phyloP scores from a whole-genome alignment of 2,113 vertebrate species.

The Sisor rabdophorus region DNA sequence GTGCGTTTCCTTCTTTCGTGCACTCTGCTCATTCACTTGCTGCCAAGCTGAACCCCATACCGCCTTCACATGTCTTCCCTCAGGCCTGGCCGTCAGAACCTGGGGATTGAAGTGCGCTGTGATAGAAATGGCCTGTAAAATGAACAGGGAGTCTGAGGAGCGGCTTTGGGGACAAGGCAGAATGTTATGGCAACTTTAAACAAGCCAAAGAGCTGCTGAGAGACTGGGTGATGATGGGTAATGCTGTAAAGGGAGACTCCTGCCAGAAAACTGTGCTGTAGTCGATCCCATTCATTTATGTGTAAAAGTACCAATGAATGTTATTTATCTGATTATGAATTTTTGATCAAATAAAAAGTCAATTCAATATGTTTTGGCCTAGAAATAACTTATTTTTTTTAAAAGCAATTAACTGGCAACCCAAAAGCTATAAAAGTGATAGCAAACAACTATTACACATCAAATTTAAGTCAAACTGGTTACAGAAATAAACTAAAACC shows the following conservation, averaged over 20 bases:
- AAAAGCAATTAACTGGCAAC: too few species aligned
- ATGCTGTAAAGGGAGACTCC: constrained; percentile 1
- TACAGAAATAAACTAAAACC: too few species aligned
- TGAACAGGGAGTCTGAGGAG: constrained; percentile 50
- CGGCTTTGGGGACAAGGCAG: constrained; percentile 29
- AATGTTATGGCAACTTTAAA: constrained; percentile 55
- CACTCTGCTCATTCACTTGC: constrained; percentile 41
- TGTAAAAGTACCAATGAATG: too few species aligned
- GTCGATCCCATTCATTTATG: not conserved
- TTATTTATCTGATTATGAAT: not conserved
- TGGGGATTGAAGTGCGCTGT: constrained; percentile 35
- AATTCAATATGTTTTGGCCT: not conserved
- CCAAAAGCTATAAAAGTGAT: too few species aligned
- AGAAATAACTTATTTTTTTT: not conserved
- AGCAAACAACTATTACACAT: not conserved
- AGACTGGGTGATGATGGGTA: constrained; percentile 42
- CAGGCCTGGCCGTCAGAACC: constrained; percentile 42
- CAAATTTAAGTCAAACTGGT: not conserved
- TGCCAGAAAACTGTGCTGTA: not conserved
- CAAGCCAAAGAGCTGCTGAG: constrained; percentile 42
- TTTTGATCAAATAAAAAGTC: not conserved
- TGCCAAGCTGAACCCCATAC: constrained; percentile 53
- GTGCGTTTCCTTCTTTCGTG: constrained; percentile 58
- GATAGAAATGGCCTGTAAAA: constrained; percentile 40
- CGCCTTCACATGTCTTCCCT: constrained; percentile 45